Base-by-base conservation (phyloP, 1,140 invertebrate species). In the Leptinotarsa lineolata region DNA sequence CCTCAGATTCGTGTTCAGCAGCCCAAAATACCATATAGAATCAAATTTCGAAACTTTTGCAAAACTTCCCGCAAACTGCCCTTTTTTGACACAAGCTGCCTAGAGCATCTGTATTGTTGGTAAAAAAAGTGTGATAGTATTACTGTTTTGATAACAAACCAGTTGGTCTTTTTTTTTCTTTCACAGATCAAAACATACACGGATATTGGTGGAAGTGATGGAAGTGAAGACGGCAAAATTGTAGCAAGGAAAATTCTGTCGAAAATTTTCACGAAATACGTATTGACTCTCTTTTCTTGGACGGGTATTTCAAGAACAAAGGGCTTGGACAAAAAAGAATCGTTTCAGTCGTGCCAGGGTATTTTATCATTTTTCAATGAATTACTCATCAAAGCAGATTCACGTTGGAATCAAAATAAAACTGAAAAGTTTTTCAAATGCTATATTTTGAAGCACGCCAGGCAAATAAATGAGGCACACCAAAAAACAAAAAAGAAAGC, bases 181-280 rank as follows among this genome's bases (percentile, higher is more conserved):
- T 54, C 30, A 54, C 11, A 63, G 61, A 5, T 63, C 20, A 63
- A 63, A 63, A 63, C 16, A 22, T 63, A 63, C 11, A 63, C 20
- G 4, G 16, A 16, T 22, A 63, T 63, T 22, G 61, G 61, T 63
- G 61, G 61, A 22, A 54, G 15, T n/a, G 48, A 54, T 54, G 48
- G 48, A n/a, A 63, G 20, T 22, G 61, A 63, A 63, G 61, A 63
- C 20, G 21, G 61, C 16, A 63, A 63, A 63, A 21, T 63, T 12
- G 24, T 63, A 2, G 61, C 61, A 15, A n/a, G 24, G 1, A 63
- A 63, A 20, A n/a, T 63, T 6, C 20, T 22, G 21, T 15, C 20
- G 16, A 63, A n/a, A 63, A 15, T 63, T 63, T 63, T 63, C 20
- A 63, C 61, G 16, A 30, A 63, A 63, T 15, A 63, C 1, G 61